These are phyloP conservation scores for Burhinus oedicnemus DNA, from an alignment of 2,113 vertebrate genomes.

Conservation along the genomic window DNA sequence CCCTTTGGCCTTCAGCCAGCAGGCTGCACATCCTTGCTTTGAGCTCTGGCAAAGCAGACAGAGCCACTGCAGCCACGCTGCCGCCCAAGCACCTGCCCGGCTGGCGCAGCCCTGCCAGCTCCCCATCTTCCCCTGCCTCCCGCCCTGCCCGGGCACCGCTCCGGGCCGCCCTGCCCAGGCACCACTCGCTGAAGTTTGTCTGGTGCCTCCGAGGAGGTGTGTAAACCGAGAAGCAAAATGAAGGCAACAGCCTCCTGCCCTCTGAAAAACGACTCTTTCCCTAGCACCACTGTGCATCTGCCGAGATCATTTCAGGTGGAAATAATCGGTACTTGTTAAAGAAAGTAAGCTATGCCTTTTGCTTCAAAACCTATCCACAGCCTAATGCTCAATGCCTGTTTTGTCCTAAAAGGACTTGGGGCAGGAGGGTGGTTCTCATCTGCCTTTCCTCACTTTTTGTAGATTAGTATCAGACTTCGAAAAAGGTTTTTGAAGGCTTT, in stretches of 20 bases:
- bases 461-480: neutral
- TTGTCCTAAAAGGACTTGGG: neutral
- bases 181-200: neutral
- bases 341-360: neutral
- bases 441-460: neutral
- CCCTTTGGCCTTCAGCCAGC: neutral
- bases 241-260: neutral
- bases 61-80: neutral
- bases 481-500: neutral
- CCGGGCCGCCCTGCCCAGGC: neutral
- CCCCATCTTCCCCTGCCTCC: neutral
- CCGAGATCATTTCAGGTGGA: neutral
- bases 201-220: neutral
- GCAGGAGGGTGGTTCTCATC: neutral
- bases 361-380: neutral
- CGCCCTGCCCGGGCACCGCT: too few relatives aligned
- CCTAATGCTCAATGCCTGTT: neutral
- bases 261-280: neutral
- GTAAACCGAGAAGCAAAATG: neutral
- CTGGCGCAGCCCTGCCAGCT: neutral
- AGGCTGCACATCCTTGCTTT: neutral
- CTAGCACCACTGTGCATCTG: neutral
- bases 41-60: neutral
- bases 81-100: neutral
- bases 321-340: rapidly evolving